Percentiles rank a stretch among this genome's conserved stretches.
Conservation (phyloP, 2,113 vertebrate species). For the Sitta europaea region DNA sequence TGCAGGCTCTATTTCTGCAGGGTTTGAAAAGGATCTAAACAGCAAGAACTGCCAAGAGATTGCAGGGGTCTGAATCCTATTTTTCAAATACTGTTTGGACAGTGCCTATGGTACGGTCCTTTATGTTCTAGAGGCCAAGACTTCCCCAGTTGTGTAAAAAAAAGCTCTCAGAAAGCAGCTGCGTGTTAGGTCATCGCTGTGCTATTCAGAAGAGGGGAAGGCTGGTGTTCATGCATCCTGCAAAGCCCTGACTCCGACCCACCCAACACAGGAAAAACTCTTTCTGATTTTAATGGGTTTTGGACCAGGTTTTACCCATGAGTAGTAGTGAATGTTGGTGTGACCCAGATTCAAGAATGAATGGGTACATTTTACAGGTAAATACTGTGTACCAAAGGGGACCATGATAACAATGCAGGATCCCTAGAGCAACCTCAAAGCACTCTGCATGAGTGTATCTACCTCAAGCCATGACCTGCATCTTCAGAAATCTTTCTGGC, state of each 20-base stretch:
- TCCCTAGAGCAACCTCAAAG: background rate
- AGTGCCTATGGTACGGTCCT: background rate
- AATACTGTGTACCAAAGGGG: background rate
- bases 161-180: background rate
- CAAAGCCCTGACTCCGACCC: background rate
- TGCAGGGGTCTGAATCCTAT: background rate
- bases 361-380: background rate
- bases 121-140: background rate
- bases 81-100: background rate
- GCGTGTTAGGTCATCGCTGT: background rate
- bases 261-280: background rate
- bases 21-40: background rate
- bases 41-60: background rate
- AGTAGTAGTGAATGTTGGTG: background rate
- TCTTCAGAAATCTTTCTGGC: conserved; percentile 11
- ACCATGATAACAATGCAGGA: background rate
- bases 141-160: background rate
- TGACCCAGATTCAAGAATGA: background rate
- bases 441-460: background rate
- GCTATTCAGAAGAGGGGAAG: background rate
- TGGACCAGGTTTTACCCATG: background rate
- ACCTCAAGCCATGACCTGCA: background rate
- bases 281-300: background rate
- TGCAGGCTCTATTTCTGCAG: background rate
- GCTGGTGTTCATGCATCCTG: background rate